Percentiles rank a stretch among this genome's conserved stretches.
Conservation (phyloP, 2,888 invertebrate genomes). For the Oscheius sp. region DNA sequence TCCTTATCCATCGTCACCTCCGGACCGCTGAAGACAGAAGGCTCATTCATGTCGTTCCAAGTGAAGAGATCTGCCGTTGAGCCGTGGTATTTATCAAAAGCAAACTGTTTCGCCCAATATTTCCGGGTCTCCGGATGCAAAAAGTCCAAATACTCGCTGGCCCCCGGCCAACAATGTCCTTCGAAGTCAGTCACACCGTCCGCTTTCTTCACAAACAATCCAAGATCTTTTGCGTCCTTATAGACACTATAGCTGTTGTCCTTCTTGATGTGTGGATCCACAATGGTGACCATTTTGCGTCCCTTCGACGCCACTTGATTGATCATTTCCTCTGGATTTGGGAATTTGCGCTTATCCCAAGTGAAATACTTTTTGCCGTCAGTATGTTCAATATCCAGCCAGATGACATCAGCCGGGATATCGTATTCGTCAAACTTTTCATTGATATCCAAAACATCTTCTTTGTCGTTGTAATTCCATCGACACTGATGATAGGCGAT, state of each 20-base stretch:
- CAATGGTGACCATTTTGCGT: conserved; percentile 89
- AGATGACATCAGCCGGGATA: conserved; percentile 91
- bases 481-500: conserved; percentile 95
- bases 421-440: conserved; percentile 90
- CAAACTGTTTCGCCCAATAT: conserved; percentile 81
- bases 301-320: conserved; percentile 75
- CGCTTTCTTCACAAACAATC: conserved; percentile 86
- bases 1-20: conserved; percentile 97
- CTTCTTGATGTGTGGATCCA: conserved; percentile 97
- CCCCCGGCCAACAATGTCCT: conserved; percentile 96
- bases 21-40: conserved; percentile 94
- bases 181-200: conserved; percentile 89
- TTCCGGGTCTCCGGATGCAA: conserved; percentile 81
- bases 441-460: conserved; percentile 79
- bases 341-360: conserved; percentile 91
- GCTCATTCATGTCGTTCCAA: conserved; percentile 99
- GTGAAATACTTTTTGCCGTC: conserved; percentile 95
- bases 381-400: conserved; percentile 99
- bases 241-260: conserved; percentile 88
- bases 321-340: conserved; percentile 86
- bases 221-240: conserved; percentile 73
- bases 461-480: conserved; percentile 98
- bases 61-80: conserved; percentile 71
- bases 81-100: conserved; percentile 78
- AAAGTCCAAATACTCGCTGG: conserved; percentile 93